Evolutionary conservation across 2,888 invertebrate genomes (phyloP).

Genomic region (Napeogenes inachia): DNA sequence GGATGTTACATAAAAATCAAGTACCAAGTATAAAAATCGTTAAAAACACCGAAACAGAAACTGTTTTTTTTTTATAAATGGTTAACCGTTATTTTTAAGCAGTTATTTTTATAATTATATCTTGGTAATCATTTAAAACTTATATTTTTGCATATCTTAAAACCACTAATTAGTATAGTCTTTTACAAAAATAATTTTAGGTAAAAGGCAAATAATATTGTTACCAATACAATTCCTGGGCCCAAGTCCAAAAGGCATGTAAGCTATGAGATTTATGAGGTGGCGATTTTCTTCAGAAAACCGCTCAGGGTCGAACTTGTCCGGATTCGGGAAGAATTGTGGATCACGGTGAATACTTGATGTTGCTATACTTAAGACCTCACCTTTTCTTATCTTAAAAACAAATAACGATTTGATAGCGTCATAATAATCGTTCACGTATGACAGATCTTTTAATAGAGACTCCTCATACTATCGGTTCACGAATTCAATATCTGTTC

Average conservation of each 20-base stretch:
- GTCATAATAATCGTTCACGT: background rate
- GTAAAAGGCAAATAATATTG: no score
- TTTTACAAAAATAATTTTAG: no score
- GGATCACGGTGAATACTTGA: conserved; percentile 49
- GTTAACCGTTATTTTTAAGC: no score
- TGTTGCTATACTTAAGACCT: conserved; percentile 51
- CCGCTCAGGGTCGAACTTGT: conserved; percentile 52
- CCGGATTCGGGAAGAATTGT: conserved; percentile 45
- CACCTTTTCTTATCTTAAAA: conserved; percentile 50
- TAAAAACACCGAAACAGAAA: no score
- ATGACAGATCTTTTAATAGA: no score
- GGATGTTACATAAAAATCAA: background rate
- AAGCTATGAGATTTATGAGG: conserved; percentile 42
- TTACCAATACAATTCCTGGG: conserved; percentile 57
- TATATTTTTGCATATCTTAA: no score
- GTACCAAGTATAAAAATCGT: no score
- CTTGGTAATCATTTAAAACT: no score
- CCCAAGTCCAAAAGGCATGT: conserved; percentile 51
- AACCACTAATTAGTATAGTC: no score
- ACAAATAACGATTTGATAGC: background rate
- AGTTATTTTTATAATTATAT: no score
- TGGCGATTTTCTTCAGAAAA: conserved; percentile 47
- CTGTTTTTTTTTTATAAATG: no score
- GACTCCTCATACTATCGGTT: no score
- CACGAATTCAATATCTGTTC: background rate